These are phyloP conservation scores for Otolemur garnettii DNA, from an alignment of 2,113 vertebrate species.

Conservation along the genomic window DNA sequence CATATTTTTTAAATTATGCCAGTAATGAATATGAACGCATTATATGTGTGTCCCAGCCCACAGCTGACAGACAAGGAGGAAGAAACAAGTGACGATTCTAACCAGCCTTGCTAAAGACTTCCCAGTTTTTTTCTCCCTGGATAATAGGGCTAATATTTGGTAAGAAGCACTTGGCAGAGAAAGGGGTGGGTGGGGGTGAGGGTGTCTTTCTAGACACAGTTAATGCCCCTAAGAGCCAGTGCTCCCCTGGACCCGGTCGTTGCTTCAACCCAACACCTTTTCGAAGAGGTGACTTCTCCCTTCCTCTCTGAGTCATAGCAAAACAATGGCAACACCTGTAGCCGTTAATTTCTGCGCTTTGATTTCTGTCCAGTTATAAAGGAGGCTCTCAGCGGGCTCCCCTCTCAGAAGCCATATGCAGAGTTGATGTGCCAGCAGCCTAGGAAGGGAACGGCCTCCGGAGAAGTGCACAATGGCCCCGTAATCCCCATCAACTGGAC, in stretches of 20 bases:
- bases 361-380: slow-evolving; percentile 79
- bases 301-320: slow-evolving; percentile 50
- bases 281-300: slow-evolving; percentile 56
- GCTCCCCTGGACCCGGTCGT: neutral
- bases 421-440: slow-evolving; percentile 75
- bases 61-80: neutral
- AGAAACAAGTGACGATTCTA: neutral
- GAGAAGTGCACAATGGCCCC: slow-evolving; percentile 78
- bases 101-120: neutral
- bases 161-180: slow-evolving; percentile 33
- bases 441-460: slow-evolving; percentile 67
- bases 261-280: neutral
- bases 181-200: neutral
- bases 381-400: slow-evolving; percentile 74
- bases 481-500: slow-evolving; percentile 76
- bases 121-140: too few relatives aligned
- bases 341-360: slow-evolving; percentile 73
- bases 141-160: slow-evolving; percentile 1
- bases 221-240: neutral
- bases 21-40: slow-evolving; percentile 35
- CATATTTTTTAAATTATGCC: neutral
- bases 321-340: slow-evolving; percentile 85
- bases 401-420: slow-evolving; percentile 81
- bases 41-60: neutral
- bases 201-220: neutral